A percentile compares a stretch with the other conserved stretches of the same genome.
These are phyloP conservation scores for Takifugu ocellatus DNA, from an alignment of 2,797 vertebrate species.

Conservation along the genomic window DNA sequence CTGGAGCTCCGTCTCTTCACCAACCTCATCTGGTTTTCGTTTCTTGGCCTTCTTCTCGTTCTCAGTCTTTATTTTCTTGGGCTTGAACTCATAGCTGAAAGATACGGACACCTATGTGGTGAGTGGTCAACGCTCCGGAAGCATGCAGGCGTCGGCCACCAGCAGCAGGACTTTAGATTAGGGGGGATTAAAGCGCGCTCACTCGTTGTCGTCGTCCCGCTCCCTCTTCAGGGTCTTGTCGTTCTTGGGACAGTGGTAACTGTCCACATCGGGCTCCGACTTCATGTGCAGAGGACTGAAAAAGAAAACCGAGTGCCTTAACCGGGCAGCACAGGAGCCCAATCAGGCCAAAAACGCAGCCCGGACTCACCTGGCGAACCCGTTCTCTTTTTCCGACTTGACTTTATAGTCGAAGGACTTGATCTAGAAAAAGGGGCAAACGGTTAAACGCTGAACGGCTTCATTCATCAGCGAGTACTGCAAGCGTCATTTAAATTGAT, in stretches of 20 bases:
- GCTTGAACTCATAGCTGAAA: conserved; percentile 87
- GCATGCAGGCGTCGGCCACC: too few relatives aligned
- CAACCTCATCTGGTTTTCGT: conserved; percentile 89
- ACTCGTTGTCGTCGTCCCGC: conserved; percentile 90
- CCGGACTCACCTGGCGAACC: conserved; percentile 86
- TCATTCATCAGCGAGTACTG: background rate
- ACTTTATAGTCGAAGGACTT: conserved; percentile 84
- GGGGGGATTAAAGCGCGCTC: conserved; percentile 53
- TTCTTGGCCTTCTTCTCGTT: conserved; percentile 94
- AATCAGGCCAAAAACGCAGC: background rate
- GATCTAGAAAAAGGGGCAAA: conserved; percentile 56
- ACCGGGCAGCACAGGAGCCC: background rate
- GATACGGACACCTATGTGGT: background rate
- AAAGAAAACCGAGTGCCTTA: conserved; percentile 1
- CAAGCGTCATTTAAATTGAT: background rate
- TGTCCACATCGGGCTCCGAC: conserved; percentile 86
- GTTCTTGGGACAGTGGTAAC: conserved; percentile 83
- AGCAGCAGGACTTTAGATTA: too few relatives aligned
- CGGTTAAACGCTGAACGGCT: background rate
- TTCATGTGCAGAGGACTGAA: conserved; percentile 86
- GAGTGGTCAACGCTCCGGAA: background rate
- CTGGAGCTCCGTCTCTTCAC: conserved; percentile 1
- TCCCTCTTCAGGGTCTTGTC: conserved; percentile 89
- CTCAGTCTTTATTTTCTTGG: conserved; percentile 93
- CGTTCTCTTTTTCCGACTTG: conserved; percentile 95